These are phyloP conservation scores for Drosophila prostipennis DNA, from an alignment of 2,888 invertebrate genomes.

Conservation along the genomic window DNA sequence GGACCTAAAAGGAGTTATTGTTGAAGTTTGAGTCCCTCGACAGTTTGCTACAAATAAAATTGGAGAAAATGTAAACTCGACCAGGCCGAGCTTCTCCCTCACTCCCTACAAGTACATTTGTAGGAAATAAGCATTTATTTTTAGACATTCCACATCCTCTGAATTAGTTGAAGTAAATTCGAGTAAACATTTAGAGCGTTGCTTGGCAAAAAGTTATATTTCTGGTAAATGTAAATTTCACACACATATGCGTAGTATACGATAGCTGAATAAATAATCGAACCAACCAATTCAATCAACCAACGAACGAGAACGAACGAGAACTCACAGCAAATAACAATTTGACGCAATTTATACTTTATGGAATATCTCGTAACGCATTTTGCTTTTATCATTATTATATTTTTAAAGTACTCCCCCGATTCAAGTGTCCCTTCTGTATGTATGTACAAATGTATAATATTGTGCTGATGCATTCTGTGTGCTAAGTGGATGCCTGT, in stretches of 20 bases:
- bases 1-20: constrained; percentile 68
- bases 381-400: constrained; percentile 34
- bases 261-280: constrained; percentile 44
- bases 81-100: constrained; percentile 17
- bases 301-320: constrained; percentile 61
- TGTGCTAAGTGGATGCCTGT: constrained; percentile 35
- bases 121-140: not conserved
- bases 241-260: constrained; percentile 35
- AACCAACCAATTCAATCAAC: constrained; percentile 41
- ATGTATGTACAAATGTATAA: constrained; percentile 41
- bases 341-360: constrained; percentile 42
- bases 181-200: constrained; percentile 64
- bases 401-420: constrained; percentile 47
- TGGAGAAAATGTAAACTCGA: constrained; percentile 26
- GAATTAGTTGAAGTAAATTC: constrained; percentile 57
- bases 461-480: constrained; percentile 31
- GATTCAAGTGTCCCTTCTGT: constrained; percentile 39
- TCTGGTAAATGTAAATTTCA: constrained; percentile 29
- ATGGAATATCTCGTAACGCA: constrained; percentile 54
- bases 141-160: constrained; percentile 11
- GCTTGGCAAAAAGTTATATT: constrained; percentile 44
- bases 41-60: constrained; percentile 59
- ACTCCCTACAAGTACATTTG: not conserved
- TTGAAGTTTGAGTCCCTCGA: constrained; percentile 74
- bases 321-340: constrained; percentile 74